phyloP scores from a whole-genome alignment of 1,140 invertebrate genomes.

The Orchestia grillus region DNA sequence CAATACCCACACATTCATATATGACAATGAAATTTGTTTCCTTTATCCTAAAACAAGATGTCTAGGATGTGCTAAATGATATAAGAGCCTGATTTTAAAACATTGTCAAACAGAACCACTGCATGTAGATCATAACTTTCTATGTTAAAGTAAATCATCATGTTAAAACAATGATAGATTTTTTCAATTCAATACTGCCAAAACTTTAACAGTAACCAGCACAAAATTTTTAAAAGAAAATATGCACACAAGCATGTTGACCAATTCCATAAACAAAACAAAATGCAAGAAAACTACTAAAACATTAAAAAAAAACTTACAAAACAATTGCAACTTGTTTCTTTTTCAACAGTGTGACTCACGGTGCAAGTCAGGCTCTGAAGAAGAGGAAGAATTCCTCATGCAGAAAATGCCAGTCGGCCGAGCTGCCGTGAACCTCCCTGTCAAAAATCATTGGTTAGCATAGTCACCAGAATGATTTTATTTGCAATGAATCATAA shows the following conservation, averaged over 20 bases:
- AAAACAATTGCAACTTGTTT: not conserved
- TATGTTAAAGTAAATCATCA: too few species aligned
- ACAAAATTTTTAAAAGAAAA: too few species aligned
- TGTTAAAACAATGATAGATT: too few species aligned
- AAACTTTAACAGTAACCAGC: too few species aligned
- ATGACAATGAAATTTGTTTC: too few species aligned
- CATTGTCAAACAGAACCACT: too few species aligned
- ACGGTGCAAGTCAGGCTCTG: constrained; percentile 5
- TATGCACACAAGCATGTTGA: too few species aligned
- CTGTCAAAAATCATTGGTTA: not conserved
- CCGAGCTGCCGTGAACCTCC: not conserved
- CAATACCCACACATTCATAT: too few species aligned
- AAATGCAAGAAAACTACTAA: not conserved
- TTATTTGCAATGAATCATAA: not conserved
- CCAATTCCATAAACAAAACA: not conserved
- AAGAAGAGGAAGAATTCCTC: not conserved
- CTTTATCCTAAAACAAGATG: too few species aligned
- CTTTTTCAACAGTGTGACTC: not conserved
- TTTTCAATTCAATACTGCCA: too few species aligned
- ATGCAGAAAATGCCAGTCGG: not conserved
- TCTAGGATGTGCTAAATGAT: too few species aligned
- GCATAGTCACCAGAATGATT: not conserved
- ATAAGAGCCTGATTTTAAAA: not conserved
- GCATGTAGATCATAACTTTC: too few species aligned
- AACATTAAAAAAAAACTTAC: not conserved